Evolutionary conservation across 1,140 invertebrate genomes (phyloP).

Genomic region (Tetramorium simillimum): DNA sequence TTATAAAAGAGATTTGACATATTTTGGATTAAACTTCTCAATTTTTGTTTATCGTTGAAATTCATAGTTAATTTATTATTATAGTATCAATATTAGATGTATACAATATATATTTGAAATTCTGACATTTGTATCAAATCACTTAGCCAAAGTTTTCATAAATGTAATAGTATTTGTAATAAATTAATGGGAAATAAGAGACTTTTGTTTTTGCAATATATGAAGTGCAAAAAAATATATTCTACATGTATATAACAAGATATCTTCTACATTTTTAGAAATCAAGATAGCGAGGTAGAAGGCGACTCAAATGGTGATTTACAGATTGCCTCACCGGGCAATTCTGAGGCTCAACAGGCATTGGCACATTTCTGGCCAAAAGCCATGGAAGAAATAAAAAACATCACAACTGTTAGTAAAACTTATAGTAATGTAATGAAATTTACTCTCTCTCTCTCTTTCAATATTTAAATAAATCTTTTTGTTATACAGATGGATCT

Average conservation of each 20-base stretch:
- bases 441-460: background rate
- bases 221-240: background rate
- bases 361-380: constrained; percentile 92
- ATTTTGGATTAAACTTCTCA: background rate
- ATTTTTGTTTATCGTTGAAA: background rate
- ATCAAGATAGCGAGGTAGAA: constrained; percentile 84
- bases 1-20: background rate
- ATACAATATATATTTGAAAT: background rate
- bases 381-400: constrained; percentile 91
- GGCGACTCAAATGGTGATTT: constrained; percentile 84
- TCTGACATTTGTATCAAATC: background rate
- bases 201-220: background rate
- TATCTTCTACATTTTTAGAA: constrained; percentile 74
- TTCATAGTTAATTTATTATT: background rate
- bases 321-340: constrained; percentile 82
- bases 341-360: constrained; percentile 88
- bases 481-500: constrained; percentile 90
- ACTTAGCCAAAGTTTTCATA: background rate
- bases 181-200: background rate
- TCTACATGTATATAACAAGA: background rate
- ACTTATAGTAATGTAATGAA: background rate
- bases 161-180: background rate
- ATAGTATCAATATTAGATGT: background rate
- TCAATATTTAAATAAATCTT: constrained; percentile 4
- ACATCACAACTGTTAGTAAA: constrained; percentile 88